Evolutionary conservation across 2,797 vertebrate genomes (phyloP), one percentile per base, ranked within the genome.

Genomic region (Cottoperca gobio): DNA sequence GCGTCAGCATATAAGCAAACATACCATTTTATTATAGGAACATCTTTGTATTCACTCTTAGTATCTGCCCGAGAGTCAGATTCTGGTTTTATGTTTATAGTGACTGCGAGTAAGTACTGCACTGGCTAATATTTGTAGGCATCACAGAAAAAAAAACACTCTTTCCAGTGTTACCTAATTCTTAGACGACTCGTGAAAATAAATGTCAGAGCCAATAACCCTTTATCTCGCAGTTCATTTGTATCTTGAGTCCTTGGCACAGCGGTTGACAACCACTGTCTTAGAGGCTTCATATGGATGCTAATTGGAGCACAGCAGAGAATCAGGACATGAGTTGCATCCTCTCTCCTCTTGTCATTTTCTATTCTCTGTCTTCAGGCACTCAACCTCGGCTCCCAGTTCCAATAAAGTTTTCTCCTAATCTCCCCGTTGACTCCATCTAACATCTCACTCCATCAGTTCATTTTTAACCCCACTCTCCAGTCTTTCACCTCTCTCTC

Each of bases 281-380:
- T 83, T 54, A 24, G 43, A 50, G 76, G 65, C 78, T 74, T 84
- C 77, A 77, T 64, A 63, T 71, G 33, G 82, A 89, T 72, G 83
- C 72, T 90, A 90, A 90, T 89, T 90, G 85, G 88, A 84, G 76
- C 65, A 16, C 83, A 76, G 82, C 78, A 52, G 70, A 76, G 85
- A 86, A 85, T 78, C 73, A 39, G 78, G 81, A 87, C 81, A 77
- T 71, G 74, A 53, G 71, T 88, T 85, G 70, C 83, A 79, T 87
- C 75, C 80, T 70, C 67, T 78, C 75, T 65, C 77, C 63, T 84
- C 84, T 61, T 83, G 67, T 89, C 87, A 90, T 90, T 82, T 78
- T 62, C 79, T 69, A 86, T 88, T 90, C 86, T 86, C 81, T 87
- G 91, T 90, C 86, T 88, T 79, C 53, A 31, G 62, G 12, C 58